Evolutionary conservation across 2,113 vertebrate genomes (phyloP), one percentile per base, ranked within the genome.

Genomic region (Cyanoderma ruficeps): DNA sequence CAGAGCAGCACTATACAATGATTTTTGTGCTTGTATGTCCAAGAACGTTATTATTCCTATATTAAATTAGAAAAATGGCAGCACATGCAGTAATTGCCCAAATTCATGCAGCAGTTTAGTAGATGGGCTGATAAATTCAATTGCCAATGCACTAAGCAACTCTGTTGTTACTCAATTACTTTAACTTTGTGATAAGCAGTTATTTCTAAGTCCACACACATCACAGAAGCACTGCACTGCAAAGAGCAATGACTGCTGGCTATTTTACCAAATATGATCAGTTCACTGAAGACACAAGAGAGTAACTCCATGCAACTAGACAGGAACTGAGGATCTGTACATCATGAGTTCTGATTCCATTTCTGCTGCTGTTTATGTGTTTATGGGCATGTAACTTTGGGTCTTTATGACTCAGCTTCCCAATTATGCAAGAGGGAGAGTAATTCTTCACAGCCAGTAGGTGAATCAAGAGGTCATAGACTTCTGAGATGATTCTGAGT

Each of bases 361-460:
- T 74, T 81, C 82, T 64, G 24, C 72, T 69, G 65, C 65, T 75
- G 33, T 68, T 77, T 90, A 5, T 30, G n/a, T 75, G 44, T 69
- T 83, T 77, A 83, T 57, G 41, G 44, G 44, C 71, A 94, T 3
- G 13, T 81, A 80, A 88, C 56, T 46, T 91, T 8, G 64, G 65
- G 44, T 69, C 67, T 91, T 79, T 63, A 81, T 89, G 78, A 83
- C 56, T 96, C 85, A 93, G 52, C 37, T 93, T 93, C 75, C 52
- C 60, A 86, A 59, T 56, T 86, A 11, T 53, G 47, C 71, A 67
- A 60, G 33, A 81, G 28, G 39, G 33, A 88, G 47, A 91, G 30
- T 55, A 83, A 88, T 88, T 70, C 52, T 67, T 86, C 56, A 69
- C 46, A 95, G 70, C 33, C 68, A 80, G 47, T 50, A 87, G 63